phyloP scores from a whole-genome alignment of 2,888 invertebrate genomes.

The Crossocerus cetratus region DNA sequence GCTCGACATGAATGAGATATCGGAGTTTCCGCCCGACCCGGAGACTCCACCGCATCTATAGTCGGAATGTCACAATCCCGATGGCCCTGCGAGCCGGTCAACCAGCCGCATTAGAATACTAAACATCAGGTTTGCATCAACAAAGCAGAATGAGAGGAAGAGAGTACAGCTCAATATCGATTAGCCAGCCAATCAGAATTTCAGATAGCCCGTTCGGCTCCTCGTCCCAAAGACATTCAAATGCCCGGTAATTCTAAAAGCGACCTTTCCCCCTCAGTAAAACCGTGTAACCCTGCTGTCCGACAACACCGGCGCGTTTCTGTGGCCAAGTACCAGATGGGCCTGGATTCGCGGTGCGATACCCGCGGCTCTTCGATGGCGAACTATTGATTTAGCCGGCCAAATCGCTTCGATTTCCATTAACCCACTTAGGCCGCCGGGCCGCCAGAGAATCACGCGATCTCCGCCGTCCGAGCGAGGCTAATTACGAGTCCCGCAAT shows the following conservation, averaged over 20 bases:
- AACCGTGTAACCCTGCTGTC: conserved; percentile 8
- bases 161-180: conserved; percentile 16
- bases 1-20: too few relatives aligned
- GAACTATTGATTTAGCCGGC: neutral
- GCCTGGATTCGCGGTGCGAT: neutral
- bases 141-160: conserved; percentile 1
- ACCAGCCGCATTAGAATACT: conserved; percentile 44
- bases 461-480: neutral
- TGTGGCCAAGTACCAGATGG: too few relatives aligned
- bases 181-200: conserved; percentile 32
- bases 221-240: conserved; percentile 22
- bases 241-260: conserved; percentile 16
- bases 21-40: too few relatives aligned
- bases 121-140: conserved; percentile 32
- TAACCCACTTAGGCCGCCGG: neutral
- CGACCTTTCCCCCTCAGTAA: conserved; percentile 6
- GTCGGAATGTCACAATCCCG: conserved; percentile 14
- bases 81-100: conserved; percentile 2
- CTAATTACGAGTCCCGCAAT: neutral
- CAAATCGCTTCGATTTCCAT: neutral
- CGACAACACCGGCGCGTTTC: too few relatives aligned
- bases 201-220: conserved; percentile 20
- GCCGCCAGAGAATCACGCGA: neutral
- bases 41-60: neutral
- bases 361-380: neutral